Evolutionary conservation across 2,888 invertebrate species (phyloP).

Genomic region (Drosophila cyrtoloma): DNA sequence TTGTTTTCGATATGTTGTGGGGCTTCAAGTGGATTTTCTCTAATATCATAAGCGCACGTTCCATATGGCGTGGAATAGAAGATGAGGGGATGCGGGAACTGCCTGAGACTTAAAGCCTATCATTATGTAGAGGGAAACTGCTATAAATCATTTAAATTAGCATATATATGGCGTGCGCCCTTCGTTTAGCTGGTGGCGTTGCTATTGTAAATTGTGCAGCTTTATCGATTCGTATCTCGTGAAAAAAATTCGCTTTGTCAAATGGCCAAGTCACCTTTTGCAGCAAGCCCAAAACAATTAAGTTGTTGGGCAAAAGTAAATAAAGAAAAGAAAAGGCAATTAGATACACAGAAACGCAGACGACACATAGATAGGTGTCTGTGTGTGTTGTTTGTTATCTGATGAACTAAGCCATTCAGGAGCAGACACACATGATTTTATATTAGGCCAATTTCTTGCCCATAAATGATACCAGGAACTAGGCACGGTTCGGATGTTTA

Average conservation of each 20-base stretch:
- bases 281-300: constrained; percentile 58
- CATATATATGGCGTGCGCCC: constrained; percentile 34
- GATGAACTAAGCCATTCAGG: constrained; percentile 68
- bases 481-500: constrained; percentile 73
- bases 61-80: constrained; percentile 36
- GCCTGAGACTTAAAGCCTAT: constrained; percentile 5
- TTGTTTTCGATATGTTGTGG: neutral
- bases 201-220: constrained; percentile 35
- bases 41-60: constrained; percentile 28
- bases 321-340: constrained; percentile 46
- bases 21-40: constrained; percentile 21
- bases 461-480: constrained; percentile 59
- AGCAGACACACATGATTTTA: constrained; percentile 72
- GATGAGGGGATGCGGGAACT: neutral
- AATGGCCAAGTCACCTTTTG: constrained; percentile 49
- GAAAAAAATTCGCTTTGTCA: constrained; percentile 52
- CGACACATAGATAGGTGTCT: constrained; percentile 4
- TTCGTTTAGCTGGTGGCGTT: constrained; percentile 14
- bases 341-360: constrained; percentile 23
- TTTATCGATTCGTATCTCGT: constrained; percentile 59
- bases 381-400: constrained; percentile 58
- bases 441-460: constrained; percentile 60
- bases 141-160: constrained; percentile 76
- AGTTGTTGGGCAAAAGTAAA: constrained; percentile 66
- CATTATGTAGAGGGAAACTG: constrained; percentile 22